Conservation (phyloP, 1,140 invertebrate genomes). For the Drosophila malerkotliana region DNA sequence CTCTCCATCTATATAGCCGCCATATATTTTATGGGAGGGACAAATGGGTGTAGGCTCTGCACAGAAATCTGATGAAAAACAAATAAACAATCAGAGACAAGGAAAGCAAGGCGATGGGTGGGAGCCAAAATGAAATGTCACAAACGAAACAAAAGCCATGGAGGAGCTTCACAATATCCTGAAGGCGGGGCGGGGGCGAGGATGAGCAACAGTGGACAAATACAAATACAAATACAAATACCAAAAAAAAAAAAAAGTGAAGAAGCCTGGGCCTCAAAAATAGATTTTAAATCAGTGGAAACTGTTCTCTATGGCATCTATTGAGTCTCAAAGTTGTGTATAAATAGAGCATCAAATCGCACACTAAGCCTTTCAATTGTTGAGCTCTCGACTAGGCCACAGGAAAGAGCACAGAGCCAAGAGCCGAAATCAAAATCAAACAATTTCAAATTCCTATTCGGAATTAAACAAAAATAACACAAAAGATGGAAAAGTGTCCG, state of each 20-base stretch:
- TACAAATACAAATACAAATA: background rate
- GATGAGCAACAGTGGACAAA: slow-evolving; percentile 1
- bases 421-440: background rate
- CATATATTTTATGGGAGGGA: slow-evolving; percentile 2
- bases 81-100: slow-evolving; percentile 64
- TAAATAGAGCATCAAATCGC: slow-evolving; percentile 3
- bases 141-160: slow-evolving; percentile 27
- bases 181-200: background rate
- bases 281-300: background rate
- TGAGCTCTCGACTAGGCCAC: no score
- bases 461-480: slow-evolving; percentile 4
- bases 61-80: slow-evolving; percentile 63
- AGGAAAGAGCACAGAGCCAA: no score
- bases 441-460: background rate
- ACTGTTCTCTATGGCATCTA: background rate
- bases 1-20: background rate
- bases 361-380: background rate
- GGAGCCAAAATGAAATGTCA: slow-evolving; percentile 31
- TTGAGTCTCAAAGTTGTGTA: background rate
- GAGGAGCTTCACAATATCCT: background rate
- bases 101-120: slow-evolving; percentile 12
- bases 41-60: slow-evolving; percentile 1
- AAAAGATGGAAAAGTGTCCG: background rate
- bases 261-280: background rate
- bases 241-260: background rate